phyloP scores from a whole-genome alignment of 92 coral and sea anemone genomes.

The Bergia puertoricense region DNA sequence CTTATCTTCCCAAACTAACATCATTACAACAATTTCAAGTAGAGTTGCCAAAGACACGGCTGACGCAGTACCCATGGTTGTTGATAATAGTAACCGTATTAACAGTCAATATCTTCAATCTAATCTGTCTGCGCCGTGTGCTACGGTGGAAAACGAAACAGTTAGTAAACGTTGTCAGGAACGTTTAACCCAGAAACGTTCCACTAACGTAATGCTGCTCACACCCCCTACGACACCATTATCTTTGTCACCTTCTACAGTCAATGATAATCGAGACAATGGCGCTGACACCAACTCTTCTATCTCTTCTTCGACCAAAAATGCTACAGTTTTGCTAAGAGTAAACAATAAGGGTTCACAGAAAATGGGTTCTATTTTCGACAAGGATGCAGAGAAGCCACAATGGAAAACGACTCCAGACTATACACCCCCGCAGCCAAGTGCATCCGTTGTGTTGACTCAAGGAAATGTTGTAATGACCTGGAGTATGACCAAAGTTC shows the following conservation, averaged over 20 bases:
- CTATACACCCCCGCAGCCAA: not conserved
- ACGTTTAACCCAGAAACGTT: not conserved
- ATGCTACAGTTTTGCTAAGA: not conserved
- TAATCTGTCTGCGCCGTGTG: not conserved
- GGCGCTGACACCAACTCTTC: not conserved
- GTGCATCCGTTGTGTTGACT: not conserved
- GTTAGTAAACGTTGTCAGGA: not conserved
- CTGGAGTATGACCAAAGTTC: not conserved
- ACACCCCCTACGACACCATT: conserved; percentile 3
- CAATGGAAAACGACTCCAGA: not conserved
- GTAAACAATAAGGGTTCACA: not conserved
- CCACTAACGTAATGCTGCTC: not conserved
- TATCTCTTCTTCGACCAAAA: not conserved
- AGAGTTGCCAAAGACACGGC: not conserved
- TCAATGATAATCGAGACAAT: not conserved
- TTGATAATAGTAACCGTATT: not conserved
- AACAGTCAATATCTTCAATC: not conserved
- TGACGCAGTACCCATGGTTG: not conserved
- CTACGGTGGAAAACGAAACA: not conserved
- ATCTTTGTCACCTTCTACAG: not conserved
- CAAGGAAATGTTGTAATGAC: conserved; percentile 10
- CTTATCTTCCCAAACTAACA: not conserved
- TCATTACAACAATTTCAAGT: not conserved
- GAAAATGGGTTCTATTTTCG: not conserved
- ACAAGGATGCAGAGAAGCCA: not conserved